phyloP scores from a whole-genome alignment of 2,888 invertebrate genomes.

The Malacosoma neustria region DNA sequence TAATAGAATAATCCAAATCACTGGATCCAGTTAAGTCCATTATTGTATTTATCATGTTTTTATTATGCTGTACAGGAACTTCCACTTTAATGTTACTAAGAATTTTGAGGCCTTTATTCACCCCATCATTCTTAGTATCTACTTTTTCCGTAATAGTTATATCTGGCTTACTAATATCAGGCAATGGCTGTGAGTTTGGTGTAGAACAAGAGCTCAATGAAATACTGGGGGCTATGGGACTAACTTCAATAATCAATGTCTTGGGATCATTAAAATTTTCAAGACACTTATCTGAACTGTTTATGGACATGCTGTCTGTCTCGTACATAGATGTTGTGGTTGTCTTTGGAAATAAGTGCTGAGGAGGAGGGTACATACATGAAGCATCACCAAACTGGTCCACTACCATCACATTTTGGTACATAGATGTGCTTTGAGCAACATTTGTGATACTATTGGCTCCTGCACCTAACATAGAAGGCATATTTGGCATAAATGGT shows the following conservation, averaged over 20 bases:
- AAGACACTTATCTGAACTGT: conserved; percentile 27
- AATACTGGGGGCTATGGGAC: conserved; percentile 36
- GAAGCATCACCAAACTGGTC: conserved; percentile 62
- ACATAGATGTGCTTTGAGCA: conserved; percentile 52
- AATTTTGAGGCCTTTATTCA: conserved; percentile 62
- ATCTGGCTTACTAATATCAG: conserved; percentile 14
- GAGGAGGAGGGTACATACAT: conserved; percentile 56
- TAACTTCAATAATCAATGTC: conserved; percentile 59
- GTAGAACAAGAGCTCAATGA: conserved; percentile 14
- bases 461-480: conserved; percentile 37
- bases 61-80: conserved; percentile 63
- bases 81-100: conserved; percentile 71
- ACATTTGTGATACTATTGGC: conserved; percentile 52
- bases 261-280: conserved; percentile 39
- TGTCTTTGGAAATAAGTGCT: conserved; percentile 40
- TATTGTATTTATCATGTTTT: conserved; percentile 59
- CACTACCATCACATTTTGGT: conserved; percentile 66
- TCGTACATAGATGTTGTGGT: conserved; percentile 36
- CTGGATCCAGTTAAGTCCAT: conserved; percentile 57
- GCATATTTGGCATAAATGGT: conserved; percentile 52
- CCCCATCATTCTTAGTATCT: conserved; percentile 32
- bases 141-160: conserved; percentile 19
- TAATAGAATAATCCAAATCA: conserved; percentile 41
- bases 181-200: conserved; percentile 10
- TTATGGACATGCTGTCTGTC: conserved; percentile 25